Evolutionary conservation across 2,797 vertebrate genomes (phyloP).

Genomic region (Myotis findleyi): DNA sequence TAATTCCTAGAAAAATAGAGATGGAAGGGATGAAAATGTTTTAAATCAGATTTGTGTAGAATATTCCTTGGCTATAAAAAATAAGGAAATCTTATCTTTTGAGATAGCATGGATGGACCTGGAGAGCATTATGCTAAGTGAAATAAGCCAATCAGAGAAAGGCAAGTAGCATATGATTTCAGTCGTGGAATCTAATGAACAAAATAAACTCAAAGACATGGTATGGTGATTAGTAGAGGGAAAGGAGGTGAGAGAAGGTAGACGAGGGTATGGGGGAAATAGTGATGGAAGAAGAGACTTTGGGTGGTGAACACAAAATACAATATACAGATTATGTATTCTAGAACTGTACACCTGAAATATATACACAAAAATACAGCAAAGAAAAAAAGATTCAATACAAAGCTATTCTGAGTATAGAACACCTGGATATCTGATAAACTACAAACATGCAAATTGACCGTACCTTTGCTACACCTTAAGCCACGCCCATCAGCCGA

Average conservation of each 20-base stretch:
- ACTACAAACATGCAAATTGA: too few species aligned
- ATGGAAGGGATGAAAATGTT: neutral
- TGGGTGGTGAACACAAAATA: neutral
- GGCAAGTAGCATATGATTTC: neutral
- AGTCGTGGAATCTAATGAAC: neutral
- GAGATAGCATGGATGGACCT: neutral
- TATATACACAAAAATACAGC: too few species aligned
- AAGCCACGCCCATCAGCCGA: too few species aligned
- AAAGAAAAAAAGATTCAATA: neutral
- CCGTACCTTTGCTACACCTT: too few species aligned
- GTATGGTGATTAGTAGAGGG: neutral
- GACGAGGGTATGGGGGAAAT: neutral
- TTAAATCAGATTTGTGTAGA: neutral
- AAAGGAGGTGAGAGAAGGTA: neutral
- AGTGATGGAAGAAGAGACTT: neutral
- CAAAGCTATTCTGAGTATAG: neutral
- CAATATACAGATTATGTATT: neutral
- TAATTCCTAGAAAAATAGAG: neutral
- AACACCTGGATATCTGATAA: neutral
- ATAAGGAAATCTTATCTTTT: neutral
- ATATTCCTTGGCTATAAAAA: neutral
- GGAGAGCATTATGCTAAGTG: neutral
- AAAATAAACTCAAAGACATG: neutral
- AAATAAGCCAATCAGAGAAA: neutral
- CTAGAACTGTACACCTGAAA: neutral